These are phyloP conservation scores for Proteles cristata DNA, from an alignment of 2,113 vertebrate genomes.

Conservation along the genomic window DNA sequence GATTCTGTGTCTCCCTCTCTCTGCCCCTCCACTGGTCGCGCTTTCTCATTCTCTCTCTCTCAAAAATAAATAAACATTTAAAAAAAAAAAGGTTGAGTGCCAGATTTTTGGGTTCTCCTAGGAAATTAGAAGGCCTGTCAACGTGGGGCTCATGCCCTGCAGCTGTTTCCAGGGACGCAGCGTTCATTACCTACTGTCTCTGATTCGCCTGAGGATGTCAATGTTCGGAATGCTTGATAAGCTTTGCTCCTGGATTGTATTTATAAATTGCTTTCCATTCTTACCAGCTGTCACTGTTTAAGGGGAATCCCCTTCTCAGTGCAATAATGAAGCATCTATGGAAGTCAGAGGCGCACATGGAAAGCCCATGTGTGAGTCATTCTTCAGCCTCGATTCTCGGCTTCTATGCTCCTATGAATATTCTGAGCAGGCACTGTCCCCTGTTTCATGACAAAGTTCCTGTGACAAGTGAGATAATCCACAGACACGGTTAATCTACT, in stretches of 20 bases:
- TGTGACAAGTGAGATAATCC: no score
- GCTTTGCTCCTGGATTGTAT: not conserved
- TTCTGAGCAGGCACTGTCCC: not conserved
- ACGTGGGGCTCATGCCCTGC: not conserved
- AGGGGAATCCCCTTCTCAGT: not conserved
- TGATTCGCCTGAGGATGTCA: no score
- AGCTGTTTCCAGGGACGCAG: fast-evolving
- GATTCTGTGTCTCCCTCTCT: no score
- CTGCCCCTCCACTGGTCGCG: no score
- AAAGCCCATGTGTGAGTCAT: not conserved
- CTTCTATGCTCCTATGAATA: not conserved
- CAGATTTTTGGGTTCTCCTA: not conserved
- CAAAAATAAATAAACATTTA: no score
- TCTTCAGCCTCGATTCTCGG: not conserved
- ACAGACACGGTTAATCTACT: not conserved
- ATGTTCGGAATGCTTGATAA: fast-evolving
- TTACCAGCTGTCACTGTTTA: no score
- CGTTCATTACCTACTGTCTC: not conserved
- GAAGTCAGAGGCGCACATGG: fast-evolving
- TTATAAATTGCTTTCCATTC: not conserved
- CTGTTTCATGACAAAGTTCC: fast-evolving
- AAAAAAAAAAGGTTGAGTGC: not conserved
- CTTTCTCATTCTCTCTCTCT: no score
- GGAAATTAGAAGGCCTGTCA: not conserved
- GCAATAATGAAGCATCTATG: fast-evolving